These are phyloP conservation scores for Tanypteryx hageni DNA, from an alignment of 2,888 invertebrate genomes.

Conservation along the genomic window DNA sequence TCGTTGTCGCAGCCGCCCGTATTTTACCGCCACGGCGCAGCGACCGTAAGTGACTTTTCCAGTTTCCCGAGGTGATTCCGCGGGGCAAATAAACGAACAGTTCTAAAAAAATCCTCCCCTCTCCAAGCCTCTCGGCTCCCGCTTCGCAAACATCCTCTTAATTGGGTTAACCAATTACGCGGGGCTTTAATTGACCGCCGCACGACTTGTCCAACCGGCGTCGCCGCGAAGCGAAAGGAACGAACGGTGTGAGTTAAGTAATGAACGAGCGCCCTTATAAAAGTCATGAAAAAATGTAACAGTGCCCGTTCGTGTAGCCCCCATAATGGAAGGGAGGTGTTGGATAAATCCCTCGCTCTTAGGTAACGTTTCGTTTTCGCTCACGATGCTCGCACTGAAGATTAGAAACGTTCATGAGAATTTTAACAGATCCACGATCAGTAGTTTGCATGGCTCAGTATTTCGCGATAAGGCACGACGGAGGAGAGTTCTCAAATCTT, in stretches of 20 bases:
- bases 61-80: background rate
- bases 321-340: background rate
- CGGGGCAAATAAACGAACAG: background rate
- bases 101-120: background rate
- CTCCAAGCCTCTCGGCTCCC: background rate
- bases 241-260: background rate
- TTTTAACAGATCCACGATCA: too few relatives aligned
- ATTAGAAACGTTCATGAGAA: too few relatives aligned
- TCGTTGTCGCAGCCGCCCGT: background rate
- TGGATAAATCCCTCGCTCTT: background rate
- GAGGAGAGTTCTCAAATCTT: too few relatives aligned
- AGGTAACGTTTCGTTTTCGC: too few relatives aligned
- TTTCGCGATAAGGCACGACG: too few relatives aligned
- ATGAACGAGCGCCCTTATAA: background rate
- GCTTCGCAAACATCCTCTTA: background rate
- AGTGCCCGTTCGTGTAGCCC: background rate
- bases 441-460: too few relatives aligned
- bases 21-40: background rate
- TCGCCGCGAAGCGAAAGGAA: background rate
- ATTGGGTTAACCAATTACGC: constrained; percentile 22
- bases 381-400: too few relatives aligned
- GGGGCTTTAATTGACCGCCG: constrained; percentile 14
- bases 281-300: background rate
- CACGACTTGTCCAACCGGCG: background rate
- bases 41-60: background rate